Evolutionary conservation across 2,797 vertebrate genomes (phyloP).

Genomic region (Acipenser transmontanus): DNA sequence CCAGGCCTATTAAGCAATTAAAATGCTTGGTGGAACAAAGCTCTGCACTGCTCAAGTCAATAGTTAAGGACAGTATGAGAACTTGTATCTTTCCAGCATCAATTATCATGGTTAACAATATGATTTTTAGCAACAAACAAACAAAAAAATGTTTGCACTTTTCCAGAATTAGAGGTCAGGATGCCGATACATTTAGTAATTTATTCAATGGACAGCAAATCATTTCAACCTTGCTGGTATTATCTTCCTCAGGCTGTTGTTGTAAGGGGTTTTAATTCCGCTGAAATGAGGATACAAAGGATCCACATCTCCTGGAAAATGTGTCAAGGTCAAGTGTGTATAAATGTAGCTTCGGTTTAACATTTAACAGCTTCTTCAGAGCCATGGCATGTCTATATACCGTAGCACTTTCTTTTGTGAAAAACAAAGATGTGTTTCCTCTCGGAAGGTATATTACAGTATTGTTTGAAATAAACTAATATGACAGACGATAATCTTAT

Average conservation of each 20-base stretch:
- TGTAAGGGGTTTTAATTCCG: not conserved
- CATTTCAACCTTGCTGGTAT: not conserved
- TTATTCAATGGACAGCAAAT: not conserved
- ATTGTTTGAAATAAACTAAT: too few species aligned
- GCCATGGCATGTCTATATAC: not conserved
- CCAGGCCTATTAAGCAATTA: too few species aligned
- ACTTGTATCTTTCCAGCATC: too few species aligned
- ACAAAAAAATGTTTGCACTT: too few species aligned
- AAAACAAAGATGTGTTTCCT: slow-evolving; percentile 4
- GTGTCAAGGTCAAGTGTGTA: slow-evolving; percentile 8
- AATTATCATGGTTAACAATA: not conserved
- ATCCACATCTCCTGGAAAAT: not conserved
- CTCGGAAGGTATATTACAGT: not conserved
- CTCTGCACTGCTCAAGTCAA: too few species aligned
- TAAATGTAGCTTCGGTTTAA: slow-evolving; percentile 1
- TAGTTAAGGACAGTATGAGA: too few species aligned
- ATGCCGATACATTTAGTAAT: not conserved
- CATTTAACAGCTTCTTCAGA: not conserved
- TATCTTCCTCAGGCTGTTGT: not conserved
- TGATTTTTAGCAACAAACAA: not conserved
- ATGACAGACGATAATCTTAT: too few species aligned
- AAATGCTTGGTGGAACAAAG: too few species aligned
- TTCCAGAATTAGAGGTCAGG: too few species aligned
- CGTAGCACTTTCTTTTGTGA: not conserved
- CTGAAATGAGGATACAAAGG: not conserved